A percentile compares a stretch with the other conserved stretches of the same genome.
Evolutionary conservation across 2,888 invertebrate genomes (phyloP).

Genomic region (Lacanobia oleracea): DNA sequence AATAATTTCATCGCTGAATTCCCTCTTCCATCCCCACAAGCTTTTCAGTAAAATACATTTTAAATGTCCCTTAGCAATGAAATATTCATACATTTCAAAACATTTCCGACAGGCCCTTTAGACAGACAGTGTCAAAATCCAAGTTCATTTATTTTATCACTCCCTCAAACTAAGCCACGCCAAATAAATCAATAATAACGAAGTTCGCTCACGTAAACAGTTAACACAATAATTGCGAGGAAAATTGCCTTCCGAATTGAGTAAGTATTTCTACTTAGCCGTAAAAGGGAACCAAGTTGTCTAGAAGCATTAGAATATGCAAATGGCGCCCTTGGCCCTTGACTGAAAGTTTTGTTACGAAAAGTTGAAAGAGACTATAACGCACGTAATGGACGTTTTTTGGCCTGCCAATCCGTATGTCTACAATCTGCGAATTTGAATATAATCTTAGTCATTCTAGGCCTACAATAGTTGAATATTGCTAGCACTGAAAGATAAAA

Average conservation of each 20-base stretch:
- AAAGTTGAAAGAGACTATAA: conserved; percentile 27
- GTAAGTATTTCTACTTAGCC: conserved; percentile 40
- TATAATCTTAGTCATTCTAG: conserved; percentile 12
- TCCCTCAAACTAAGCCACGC: conserved; percentile 28
- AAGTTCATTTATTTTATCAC: conserved; percentile 51
- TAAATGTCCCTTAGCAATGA: conserved; percentile 35
- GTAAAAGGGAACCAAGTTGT: conserved; percentile 38
- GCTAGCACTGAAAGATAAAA: conserved; percentile 41
- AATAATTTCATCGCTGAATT: conserved; percentile 42
- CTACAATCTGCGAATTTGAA: conserved; percentile 21
- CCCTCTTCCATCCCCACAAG: conserved; percentile 10
- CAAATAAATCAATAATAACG: conserved; percentile 59
- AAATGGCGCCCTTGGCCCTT: conserved; percentile 46
- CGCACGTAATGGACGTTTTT: conserved; percentile 9
- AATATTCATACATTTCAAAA: conserved; percentile 54
- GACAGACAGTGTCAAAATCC: conserved; percentile 28
- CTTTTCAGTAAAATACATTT: conserved; percentile 48
- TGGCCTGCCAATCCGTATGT: conserved; percentile 8
- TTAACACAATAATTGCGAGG: conserved; percentile 57
- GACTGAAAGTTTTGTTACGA: conserved; percentile 45
- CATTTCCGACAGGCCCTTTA: conserved; percentile 36
- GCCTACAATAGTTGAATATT: conserved; percentile 28
- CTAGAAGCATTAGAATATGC: conserved; percentile 51
- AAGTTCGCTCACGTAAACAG: conserved; percentile 58
- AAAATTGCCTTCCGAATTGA: conserved; percentile 46